Evolutionary conservation across 1,140 invertebrate species (phyloP), one percentile per base, ranked within the genome.

Genomic region (Drosophila nikananu): DNA sequence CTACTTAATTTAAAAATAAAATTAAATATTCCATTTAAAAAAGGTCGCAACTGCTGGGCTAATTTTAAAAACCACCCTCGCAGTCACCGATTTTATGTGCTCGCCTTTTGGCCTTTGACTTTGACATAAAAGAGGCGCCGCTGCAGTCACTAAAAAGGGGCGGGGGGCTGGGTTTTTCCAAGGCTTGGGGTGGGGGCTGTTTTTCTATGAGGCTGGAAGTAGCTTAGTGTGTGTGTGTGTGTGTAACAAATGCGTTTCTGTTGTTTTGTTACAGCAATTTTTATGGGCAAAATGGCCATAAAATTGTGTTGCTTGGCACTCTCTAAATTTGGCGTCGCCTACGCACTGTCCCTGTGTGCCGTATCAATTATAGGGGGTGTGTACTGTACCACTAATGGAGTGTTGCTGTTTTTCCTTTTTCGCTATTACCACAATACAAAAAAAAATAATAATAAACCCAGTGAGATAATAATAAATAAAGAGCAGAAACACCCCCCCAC

Each of bases 61-160:
- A 35, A 52, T 19, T 68, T 44, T 23, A 4, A 12, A 61, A 55
- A 21, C 49, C 57, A 46, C 83, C 80, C 83, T 86, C 83, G 83
- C 42, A 13, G 63, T 12, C 2, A 15, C 35, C 19, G 76, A 60
- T 86, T 86, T 87, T 83, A 89, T 87, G 84, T 75, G 68, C 72
- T 66, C 68, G 83, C 83, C 80, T 83, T 87, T 87, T 87, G 83
- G 77, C 83, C 80, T 87, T 87, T 87, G 83, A 87, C 80, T 89
- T 86, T 77, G 80, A 87, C 83, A 86, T 86, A 87, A 86, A 82
- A 68, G 75, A 77, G 70, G 77, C 79, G 71, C 83, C 79, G 80
- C 55, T 84, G 81, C 81, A 83, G 67, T 63, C 71, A 60, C 71
- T 49, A 63, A 58, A 37, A 48, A 41, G 21, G 52, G 39, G 42